Conservation (phyloP, 2,888 invertebrate genomes). For the Antheraea yamamai region DNA sequence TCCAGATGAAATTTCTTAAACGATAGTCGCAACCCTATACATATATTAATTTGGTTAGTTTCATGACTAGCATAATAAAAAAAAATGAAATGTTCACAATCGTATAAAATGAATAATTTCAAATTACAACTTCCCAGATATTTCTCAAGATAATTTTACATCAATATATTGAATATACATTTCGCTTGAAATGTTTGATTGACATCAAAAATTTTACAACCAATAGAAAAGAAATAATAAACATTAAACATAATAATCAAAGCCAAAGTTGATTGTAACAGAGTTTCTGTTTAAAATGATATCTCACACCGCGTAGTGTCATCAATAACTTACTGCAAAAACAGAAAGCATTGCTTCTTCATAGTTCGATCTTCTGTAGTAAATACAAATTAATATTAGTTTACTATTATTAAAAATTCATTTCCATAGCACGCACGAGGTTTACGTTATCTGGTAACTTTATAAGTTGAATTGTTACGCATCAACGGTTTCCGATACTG, state of each 20-base stretch:
- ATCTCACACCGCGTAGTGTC: neutral
- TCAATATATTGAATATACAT: neutral
- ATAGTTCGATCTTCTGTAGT: neutral
- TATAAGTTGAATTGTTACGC: slow-evolving; percentile 26
- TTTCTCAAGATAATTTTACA: neutral
- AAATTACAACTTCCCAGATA: neutral
- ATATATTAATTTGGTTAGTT: too few species aligned
- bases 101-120: neutral
- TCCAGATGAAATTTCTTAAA: too few species aligned
- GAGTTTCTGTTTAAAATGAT: neutral
- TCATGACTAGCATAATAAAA: too few species aligned
- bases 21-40: too few species aligned
- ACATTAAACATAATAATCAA: neutral
- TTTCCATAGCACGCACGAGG: slow-evolving; percentile 24
- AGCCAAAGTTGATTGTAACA: neutral
- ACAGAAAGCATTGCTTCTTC: neutral
- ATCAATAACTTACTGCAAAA: neutral
- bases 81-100: too few species aligned
- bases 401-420: slow-evolving; percentile 16
- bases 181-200: neutral
- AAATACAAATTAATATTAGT: neutral
- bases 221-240: neutral
- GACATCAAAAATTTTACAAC: neutral
- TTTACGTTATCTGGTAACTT: slow-evolving; percentile 29
- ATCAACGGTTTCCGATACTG: slow-evolving; percentile 22